Conservation (phyloP, 2,888 invertebrate genomes). For the Nomada lathburiana region DNA sequence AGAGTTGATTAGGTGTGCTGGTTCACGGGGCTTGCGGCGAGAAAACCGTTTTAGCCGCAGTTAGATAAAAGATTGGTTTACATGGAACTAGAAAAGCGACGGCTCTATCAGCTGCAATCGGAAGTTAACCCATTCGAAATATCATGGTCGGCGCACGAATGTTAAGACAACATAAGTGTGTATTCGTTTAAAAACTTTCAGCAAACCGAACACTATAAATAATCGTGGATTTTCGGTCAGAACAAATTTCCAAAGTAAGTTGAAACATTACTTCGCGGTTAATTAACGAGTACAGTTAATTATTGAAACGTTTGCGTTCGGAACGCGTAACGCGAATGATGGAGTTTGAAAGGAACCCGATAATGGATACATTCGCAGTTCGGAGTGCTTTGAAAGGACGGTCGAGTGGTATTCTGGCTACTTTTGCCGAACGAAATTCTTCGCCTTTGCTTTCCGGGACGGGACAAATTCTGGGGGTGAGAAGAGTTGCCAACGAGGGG, state of each 20-base stretch:
- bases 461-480: slow-evolving; percentile 37
- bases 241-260: not conserved
- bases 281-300: not conserved
- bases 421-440: slow-evolving; percentile 44
- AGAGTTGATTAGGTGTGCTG: slow-evolving; percentile 1
- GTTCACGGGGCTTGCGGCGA: not conserved
- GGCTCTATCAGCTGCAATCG: not conserved
- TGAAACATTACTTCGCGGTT: not conserved
- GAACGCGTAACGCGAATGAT: not conserved
- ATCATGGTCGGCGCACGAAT: not conserved
- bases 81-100: no score
- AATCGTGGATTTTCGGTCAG: no score
- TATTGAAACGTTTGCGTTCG: not conserved
- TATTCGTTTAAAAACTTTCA: no score
- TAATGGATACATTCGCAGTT: slow-evolving; percentile 49
- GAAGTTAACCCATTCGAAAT: not conserved
- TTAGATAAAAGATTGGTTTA: not conserved
- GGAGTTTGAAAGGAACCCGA: slow-evolving; percentile 25
- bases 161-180: no score
- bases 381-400: slow-evolving; percentile 19
- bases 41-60: not conserved
- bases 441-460: slow-evolving; percentile 27
- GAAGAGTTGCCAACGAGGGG: slow-evolving; percentile 16
- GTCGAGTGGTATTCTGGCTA: not conserved
- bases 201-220: no score